Evolutionary conservation across 2,888 invertebrate genomes (phyloP).

Genomic region (Drosophila silvestris): DNA sequence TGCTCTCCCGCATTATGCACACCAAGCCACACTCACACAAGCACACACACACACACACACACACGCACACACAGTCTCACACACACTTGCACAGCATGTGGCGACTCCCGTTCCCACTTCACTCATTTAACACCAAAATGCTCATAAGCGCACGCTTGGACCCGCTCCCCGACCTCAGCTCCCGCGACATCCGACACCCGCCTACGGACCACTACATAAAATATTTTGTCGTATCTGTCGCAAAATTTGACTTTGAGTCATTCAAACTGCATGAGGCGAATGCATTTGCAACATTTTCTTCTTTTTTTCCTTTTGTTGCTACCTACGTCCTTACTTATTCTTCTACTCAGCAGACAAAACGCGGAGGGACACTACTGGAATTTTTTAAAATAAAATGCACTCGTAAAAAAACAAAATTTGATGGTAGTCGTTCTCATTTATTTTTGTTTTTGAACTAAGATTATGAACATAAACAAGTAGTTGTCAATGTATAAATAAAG

Average conservation of each 20-base stretch:
- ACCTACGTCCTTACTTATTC: constrained; percentile 9
- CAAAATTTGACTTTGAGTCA: constrained; percentile 70
- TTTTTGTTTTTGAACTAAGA: neutral
- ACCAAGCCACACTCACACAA: constrained; percentile 47
- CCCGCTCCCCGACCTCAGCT: constrained; percentile 10
- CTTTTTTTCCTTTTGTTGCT: neutral
- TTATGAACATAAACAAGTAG: no score
- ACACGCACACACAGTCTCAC: constrained; percentile 17
- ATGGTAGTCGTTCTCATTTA: neutral
- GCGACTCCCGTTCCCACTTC: constrained; percentile 52
- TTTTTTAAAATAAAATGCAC: neutral
- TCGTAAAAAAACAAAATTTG: neutral
- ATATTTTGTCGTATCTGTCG: constrained; percentile 72
- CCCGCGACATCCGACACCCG: constrained; percentile 42
- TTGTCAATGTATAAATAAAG: neutral
- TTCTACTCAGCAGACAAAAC: neutral
- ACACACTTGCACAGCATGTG: constrained; percentile 65
- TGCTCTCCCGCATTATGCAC: constrained; percentile 83
- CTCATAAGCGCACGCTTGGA: constrained; percentile 64
- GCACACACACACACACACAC: constrained; percentile 26
- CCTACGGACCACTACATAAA: constrained; percentile 60
- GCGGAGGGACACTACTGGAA: neutral
- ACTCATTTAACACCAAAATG: constrained; percentile 69
- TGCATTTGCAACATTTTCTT: constrained; percentile 36
- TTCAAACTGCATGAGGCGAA: constrained; percentile 48